A percentile compares a stretch with the other conserved stretches of the same genome.
These are phyloP conservation scores for Platichthys stellatus DNA, from an alignment of 2,113 vertebrate genomes.

Conservation along the genomic window DNA sequence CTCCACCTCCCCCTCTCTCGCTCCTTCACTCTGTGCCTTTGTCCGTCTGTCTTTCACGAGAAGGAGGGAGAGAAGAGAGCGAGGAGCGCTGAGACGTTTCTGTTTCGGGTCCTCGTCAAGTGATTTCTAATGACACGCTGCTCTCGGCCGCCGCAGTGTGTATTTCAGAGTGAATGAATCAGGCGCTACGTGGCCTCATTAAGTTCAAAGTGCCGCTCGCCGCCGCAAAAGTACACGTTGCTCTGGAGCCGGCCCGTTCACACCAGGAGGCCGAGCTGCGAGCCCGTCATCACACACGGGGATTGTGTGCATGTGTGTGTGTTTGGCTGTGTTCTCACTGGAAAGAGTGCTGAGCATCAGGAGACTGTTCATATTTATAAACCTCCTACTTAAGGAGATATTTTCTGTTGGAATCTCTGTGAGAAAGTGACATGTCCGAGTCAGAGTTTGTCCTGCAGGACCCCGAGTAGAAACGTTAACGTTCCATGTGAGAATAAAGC, in stretches of 20 bases:
- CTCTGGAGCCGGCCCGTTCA: conserved; percentile 36
- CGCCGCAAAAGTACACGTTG: conserved; percentile 67
- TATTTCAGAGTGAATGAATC: conserved; percentile 73
- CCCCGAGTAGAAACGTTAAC: too few species aligned
- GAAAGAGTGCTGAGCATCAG: conserved; percentile 8
- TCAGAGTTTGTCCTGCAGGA: too few species aligned
- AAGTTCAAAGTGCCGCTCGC: conserved; percentile 66
- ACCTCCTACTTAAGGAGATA: too few species aligned
- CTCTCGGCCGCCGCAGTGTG: conserved; percentile 54
- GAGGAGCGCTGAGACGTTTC: conserved; percentile 21
- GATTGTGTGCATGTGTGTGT: conserved; percentile 9
- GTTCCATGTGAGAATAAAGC: too few species aligned
- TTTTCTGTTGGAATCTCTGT: too few species aligned
- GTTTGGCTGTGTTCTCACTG: neutral
- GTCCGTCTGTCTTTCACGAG: conserved; percentile 24
- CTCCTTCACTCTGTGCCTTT: conserved; percentile 24
- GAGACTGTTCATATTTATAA: neutral
- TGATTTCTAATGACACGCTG: conserved; percentile 74
- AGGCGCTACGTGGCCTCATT: conserved; percentile 68
- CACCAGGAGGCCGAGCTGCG: conserved; percentile 36
- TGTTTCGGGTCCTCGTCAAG: conserved; percentile 61
- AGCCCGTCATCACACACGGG: conserved; percentile 31
- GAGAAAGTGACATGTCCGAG: too few species aligned
- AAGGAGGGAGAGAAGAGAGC: neutral
- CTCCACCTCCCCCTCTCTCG: neutral